Evolutionary conservation across 1,140 invertebrate species (phyloP).

Genomic region (Venustaconcha ellipsiformis): DNA sequence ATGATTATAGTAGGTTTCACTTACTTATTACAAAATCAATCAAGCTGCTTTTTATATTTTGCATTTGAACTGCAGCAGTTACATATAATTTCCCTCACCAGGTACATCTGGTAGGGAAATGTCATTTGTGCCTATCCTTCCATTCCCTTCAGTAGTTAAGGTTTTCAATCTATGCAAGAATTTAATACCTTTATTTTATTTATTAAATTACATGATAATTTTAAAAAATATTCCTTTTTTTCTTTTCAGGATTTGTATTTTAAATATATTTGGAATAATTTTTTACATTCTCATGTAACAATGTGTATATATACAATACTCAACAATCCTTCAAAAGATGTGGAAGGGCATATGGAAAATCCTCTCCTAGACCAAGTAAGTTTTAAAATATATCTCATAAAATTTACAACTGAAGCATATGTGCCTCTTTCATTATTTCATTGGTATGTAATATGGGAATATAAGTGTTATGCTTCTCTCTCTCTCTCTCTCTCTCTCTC

Average conservation of each 20-base stretch:
- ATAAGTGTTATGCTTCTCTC: too few relatives aligned
- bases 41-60: too few relatives aligned
- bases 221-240: slow-evolving; percentile 6
- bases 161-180: background rate
- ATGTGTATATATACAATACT: slow-evolving; percentile 80
- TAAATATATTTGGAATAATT: slow-evolving; percentile 88
- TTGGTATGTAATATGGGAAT: too few relatives aligned
- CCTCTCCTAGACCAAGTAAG: slow-evolving; percentile 68
- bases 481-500: too few relatives aligned
- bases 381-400: slow-evolving; percentile 15
- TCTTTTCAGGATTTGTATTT: slow-evolving; percentile 85
- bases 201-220: too few relatives aligned
- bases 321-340: slow-evolving; percentile 62
- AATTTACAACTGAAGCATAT: background rate
- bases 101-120: too few relatives aligned
- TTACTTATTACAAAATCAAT: too few relatives aligned
- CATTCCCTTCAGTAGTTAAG: background rate
- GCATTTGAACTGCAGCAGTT: too few relatives aligned
- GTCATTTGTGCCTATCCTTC: background rate
- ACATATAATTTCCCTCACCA: too few relatives aligned
- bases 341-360: slow-evolving; percentile 64
- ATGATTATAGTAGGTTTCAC: too few relatives aligned
- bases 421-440: too few relatives aligned
- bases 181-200: background rate
- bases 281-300: slow-evolving; percentile 87